Base-by-base conservation (phyloP, 2,888 invertebrate species). In the Acanthosepion lycidas region DNA sequence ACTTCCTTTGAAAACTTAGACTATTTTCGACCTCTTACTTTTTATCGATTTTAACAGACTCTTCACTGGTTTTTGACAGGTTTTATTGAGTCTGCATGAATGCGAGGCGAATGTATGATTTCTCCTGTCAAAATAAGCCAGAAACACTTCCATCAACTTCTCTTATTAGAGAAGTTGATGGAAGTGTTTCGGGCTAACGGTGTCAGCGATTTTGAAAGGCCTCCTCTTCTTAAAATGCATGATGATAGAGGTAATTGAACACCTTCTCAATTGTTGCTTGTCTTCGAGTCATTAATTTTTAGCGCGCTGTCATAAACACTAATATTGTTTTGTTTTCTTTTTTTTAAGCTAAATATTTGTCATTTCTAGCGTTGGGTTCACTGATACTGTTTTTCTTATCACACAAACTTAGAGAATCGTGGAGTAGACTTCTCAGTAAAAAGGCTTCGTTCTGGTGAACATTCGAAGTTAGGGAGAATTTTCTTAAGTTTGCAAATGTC, bases 241-340 rank as follows among this genome's bases (percentile, higher is more conserved):
- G 5, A 78, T 78, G 6, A 78, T 78, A 18, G 78, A 78, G n/a
- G 28, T 78, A 78, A 78, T 78, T 78, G 78, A 33, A 78, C 78
- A 78, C 78, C n/a, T 78, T 78, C 78, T 78, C 78, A 78, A 78
- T 78, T 78, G 78, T n/a, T 28, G 78, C 28, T 78, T 78, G 78
- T 78, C 78, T 78, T 78, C 78, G 78, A 78, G 78, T 28, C 78
- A 78, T 78, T 78, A 28, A 78, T 78, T 78, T 78, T 78, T 78
- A 28, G 78, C 78, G 78, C 78, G n/a, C 78, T 78, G 78, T 78
- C 78, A 78, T n/a, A 78, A 78, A 78, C 78, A 78, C 28, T 78
- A 78, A 78, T 28, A 9, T 78, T 9, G 78, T 28, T 33, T 33
- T n/a, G 8, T 1, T 78, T n/a, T 6, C 26, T 28, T 78, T 78